Base-by-base conservation (phyloP, 2,113 vertebrate species). In the Bos taurus region DNA sequence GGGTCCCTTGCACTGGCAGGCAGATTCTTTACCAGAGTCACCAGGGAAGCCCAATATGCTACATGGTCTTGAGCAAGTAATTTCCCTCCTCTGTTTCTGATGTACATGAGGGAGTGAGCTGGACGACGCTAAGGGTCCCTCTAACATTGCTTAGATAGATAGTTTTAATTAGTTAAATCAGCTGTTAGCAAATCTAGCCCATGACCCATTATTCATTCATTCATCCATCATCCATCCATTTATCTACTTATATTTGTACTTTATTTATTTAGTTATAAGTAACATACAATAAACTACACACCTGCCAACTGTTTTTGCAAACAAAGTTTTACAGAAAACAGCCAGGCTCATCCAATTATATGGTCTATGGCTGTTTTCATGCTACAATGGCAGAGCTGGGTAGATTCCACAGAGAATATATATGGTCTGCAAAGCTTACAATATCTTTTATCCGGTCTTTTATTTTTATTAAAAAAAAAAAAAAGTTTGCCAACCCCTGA, bases 191-290 rank as follows among this genome's bases (percentile, higher is more conserved):
- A 62, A 94, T 62, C n/a, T n/a, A 91, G 74, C 16, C 26, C 30
- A 60, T 60, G 80, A 84, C 8, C 16, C 86, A 43, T 46, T 84
- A 83, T 26, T 83, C 21, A 83, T 56, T 23, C 52, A 56, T 6
- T n/a, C 13, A 56, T 26, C 81, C 36, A 43, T n/a, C 80, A 25
- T 13, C 33, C 50, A 54, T 30, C 54, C 36, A 30, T 21, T 43
- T 60, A 60, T 26, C 74, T 84, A n/a, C 67, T 83, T 90, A 40
- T 67, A 90, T 67, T 43, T 90, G 16, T n/a, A 71, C 25, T 50
- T 87, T 62, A 52, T 85, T 91, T 97, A 95, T 28, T 46, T 40
- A 92, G 21, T 36, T 89, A 84, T 60, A 94, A 94, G 60, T 85
- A 59, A 85, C 71, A 6, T 81, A 85, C 6, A 80, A 85, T 56